These are phyloP conservation scores for Suncus etruscus DNA, from an alignment of 2,113 vertebrate genomes.

Conservation along the genomic window DNA sequence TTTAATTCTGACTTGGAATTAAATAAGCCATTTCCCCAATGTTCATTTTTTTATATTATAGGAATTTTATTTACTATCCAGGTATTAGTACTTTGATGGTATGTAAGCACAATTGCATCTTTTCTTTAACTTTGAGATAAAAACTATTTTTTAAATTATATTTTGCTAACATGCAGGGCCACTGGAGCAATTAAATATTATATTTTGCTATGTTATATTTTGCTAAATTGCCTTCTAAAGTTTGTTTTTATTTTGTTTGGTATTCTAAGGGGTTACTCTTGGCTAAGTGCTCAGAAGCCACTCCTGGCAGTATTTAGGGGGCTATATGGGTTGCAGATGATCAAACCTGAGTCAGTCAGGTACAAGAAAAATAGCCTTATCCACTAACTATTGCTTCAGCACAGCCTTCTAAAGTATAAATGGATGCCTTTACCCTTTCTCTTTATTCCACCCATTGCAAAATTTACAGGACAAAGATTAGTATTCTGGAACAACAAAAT, in stretches of 20 bases:
- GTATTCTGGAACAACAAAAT: not conserved
- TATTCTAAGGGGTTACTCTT: no score
- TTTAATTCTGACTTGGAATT: not conserved
- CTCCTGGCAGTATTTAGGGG: no score
- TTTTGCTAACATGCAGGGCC: not conserved
- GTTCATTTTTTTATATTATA: not conserved
- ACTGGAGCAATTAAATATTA: no score
- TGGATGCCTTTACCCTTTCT: not conserved
- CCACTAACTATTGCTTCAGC: not conserved
- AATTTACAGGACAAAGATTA: not conserved
- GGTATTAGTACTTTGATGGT: not conserved
- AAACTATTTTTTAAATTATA: not conserved
- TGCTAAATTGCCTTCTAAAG: no score
- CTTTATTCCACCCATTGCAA: no score
- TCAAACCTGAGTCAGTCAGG: no score
- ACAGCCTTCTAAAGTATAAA: constrained; percentile 21
- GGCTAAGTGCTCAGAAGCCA: no score
- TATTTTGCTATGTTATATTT: no score
- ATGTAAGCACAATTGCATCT: not conserved
- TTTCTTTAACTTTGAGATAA: not conserved
- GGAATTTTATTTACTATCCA: not conserved
- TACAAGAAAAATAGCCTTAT: no score
- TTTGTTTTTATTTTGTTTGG: no score
- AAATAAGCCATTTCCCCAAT: not conserved
- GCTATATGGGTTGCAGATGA: no score